Percentiles rank a stretch among this genome's conserved stretches.
These are phyloP conservation scores for Enteromius unitaeniatus DNA, from an alignment of 2,797 vertebrate species.

Conservation along the genomic window DNA sequence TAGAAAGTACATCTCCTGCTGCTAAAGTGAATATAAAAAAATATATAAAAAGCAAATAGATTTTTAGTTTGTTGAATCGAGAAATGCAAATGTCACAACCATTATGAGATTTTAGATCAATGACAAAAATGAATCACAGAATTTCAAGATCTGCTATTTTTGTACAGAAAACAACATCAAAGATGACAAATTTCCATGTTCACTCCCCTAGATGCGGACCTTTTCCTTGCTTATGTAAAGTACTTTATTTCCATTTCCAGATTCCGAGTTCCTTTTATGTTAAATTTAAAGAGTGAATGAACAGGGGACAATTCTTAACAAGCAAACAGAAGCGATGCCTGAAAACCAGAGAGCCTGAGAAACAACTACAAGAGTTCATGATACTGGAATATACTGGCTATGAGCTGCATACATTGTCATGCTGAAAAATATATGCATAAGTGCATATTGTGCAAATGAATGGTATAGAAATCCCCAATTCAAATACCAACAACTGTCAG, in stretches of 20 bases:
- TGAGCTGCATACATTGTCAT: background rate
- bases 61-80: background rate
- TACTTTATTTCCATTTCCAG: constrained; percentile 2
- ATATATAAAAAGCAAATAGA: constrained; percentile 3
- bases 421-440: background rate
- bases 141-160: constrained; percentile 12
- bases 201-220: background rate
- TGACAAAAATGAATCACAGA: background rate
- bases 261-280: constrained; percentile 26
- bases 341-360: constrained; percentile 2
- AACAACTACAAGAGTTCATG: constrained; percentile 6
- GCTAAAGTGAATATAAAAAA: constrained; percentile 19
- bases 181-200: background rate
- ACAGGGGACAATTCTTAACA: constrained; percentile 2
- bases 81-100: background rate
- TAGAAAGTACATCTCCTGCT: constrained; percentile 8
- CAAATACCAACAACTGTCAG: constrained; percentile 1
- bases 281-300: constrained; percentile 15
- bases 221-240: background rate
- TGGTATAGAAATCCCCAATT: background rate
- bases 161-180: constrained; percentile 5
- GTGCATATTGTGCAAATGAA: background rate
- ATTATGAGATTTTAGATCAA: background rate
- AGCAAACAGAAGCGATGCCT: constrained; percentile 7
- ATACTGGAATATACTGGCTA: background rate